phyloP scores from a whole-genome alignment of 2,797 vertebrate species.

The Myiotriccus ornatus region DNA sequence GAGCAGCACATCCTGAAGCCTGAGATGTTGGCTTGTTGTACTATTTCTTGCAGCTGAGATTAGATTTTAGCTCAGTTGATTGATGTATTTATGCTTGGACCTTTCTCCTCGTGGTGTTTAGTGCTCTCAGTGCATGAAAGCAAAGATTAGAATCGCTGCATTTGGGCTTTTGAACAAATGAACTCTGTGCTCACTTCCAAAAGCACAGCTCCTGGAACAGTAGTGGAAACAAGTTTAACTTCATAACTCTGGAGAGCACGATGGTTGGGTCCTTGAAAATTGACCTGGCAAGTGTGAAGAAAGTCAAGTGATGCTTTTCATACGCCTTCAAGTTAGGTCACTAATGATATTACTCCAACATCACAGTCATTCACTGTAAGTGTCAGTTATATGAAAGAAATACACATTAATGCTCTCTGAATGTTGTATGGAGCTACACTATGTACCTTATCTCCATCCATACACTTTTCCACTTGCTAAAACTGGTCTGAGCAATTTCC shows the following conservation, averaged over 20 bases:
- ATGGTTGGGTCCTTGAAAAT: neutral
- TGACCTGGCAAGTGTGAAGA: neutral
- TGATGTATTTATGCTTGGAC: neutral
- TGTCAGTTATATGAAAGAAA: neutral
- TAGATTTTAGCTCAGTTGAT: neutral
- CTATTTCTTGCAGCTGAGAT: neutral
- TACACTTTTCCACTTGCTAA: neutral
- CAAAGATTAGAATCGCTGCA: neutral
- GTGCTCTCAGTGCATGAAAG: neutral
- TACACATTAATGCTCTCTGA: neutral
- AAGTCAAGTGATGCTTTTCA: neutral
- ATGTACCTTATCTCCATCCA: neutral
- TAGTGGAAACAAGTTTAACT: neutral
- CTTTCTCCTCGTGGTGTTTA: neutral
- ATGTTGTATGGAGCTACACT: accelerated
- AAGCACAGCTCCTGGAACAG: neutral
- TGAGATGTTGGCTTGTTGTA: neutral
- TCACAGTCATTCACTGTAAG: neutral
- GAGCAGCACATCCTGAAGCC: neutral
- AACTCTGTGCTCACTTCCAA: neutral
- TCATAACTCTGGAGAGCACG: neutral
- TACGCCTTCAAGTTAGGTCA: neutral
- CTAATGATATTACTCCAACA: neutral
- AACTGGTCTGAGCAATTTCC: neutral
- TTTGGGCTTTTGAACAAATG: neutral